phyloP scores from a whole-genome alignment of 2,113 vertebrate species.

The Leptocoma aspasia region DNA sequence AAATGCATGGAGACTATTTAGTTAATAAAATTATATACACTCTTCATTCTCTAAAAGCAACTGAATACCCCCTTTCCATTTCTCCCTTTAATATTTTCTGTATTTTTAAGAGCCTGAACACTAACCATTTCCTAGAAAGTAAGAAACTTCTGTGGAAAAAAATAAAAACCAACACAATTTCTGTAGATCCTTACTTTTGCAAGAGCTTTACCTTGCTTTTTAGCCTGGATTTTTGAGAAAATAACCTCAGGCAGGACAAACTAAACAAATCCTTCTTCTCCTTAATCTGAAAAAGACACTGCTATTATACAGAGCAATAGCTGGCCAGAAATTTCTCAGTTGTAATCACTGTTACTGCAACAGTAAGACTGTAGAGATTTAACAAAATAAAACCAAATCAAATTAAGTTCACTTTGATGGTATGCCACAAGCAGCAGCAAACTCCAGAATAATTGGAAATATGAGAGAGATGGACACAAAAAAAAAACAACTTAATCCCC shows the following conservation, averaged over 20 bases:
- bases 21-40: background rate
- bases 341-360: background rate
- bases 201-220: background rate
- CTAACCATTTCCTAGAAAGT: background rate
- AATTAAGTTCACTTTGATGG: background rate
- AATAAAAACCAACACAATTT: background rate
- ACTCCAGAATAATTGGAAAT: background rate
- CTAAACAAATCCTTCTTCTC: background rate
- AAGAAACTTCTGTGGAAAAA: background rate
- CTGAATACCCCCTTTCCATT: background rate
- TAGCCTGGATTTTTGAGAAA: background rate
- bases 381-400: conserved; percentile 22
- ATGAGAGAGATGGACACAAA: background rate
- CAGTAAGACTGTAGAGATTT: background rate
- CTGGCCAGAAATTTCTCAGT: background rate
- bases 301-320: background rate
- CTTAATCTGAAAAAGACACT: conserved; percentile 3
- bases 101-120: background rate
- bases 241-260: background rate
- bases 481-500: background rate
- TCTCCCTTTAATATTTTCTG: background rate
- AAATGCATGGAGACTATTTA: background rate
- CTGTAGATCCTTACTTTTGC: background rate
- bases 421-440: background rate
- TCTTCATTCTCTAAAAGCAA: background rate